Percentiles rank a stretch among this genome's conserved stretches.
phyloP scores from a whole-genome alignment of 1,140 invertebrate genomes.

The Drosophila baimaii region DNA sequence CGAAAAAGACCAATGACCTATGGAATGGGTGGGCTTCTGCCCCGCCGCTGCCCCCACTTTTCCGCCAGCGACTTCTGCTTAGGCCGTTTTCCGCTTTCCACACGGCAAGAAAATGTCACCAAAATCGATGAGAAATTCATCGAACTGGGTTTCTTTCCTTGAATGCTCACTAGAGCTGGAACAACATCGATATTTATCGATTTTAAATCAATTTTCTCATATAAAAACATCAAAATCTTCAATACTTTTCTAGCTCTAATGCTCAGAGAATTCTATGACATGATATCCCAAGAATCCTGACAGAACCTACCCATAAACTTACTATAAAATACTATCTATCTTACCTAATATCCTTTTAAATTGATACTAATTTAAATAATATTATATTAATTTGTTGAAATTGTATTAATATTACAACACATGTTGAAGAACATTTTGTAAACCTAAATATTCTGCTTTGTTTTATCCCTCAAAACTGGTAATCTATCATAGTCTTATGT shows the following conservation, averaged over 20 bases:
- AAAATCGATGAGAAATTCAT: neutral
- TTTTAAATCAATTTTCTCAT: no score
- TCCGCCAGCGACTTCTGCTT: conserved; percentile 59
- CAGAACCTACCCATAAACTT: no score
- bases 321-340: neutral
- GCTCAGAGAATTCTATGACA: neutral
- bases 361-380: no score
- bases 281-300: neutral
- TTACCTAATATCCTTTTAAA: no score
- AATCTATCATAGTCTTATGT: neutral
- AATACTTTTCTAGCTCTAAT: no score
- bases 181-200: no score
- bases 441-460: neutral
- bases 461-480: neutral
- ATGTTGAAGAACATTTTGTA: neutral
- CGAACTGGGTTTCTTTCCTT: neutral
- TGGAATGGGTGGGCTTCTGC: conserved; percentile 66
- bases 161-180: no score
- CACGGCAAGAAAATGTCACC: conserved; percentile 24
- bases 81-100: conserved; percentile 51
- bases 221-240: no score
- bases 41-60: conserved; percentile 42
- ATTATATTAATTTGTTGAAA: neutral
- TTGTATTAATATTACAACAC: no score
- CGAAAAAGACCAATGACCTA: conserved; percentile 84